Conservation (phyloP, 2,888 invertebrate genomes). For the Neria commutata region DNA sequence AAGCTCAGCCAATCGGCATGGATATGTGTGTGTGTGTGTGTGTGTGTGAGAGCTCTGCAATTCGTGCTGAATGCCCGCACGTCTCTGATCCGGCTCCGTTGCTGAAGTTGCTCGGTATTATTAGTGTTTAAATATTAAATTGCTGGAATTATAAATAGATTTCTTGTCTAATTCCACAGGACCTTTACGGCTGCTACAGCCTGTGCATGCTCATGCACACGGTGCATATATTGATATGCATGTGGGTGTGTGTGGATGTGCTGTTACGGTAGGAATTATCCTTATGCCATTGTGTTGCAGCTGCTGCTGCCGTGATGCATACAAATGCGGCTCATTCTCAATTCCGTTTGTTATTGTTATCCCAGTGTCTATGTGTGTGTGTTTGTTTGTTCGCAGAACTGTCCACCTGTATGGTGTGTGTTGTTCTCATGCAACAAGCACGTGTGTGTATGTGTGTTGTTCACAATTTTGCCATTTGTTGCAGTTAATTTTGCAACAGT, state of each 20-base stretch:
- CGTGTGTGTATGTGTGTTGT: neutral
- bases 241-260: too few species aligned
- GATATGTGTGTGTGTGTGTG: neutral
- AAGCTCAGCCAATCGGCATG: neutral
- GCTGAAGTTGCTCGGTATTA: slow-evolving; percentile 5
- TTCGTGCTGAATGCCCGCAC: slow-evolving; percentile 28
- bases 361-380: too few species aligned
- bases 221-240: too few species aligned
- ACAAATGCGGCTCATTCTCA: slow-evolving; percentile 5
- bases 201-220: too few species aligned
- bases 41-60: too few species aligned
- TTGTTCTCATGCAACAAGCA: neutral
- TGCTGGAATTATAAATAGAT: slow-evolving; percentile 25
- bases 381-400: too few species aligned
- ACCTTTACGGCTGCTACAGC: too few species aligned
- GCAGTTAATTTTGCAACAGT: slow-evolving; percentile 12
- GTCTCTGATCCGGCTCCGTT: neutral
- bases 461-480: slow-evolving; percentile 1
- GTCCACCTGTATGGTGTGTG: too few species aligned
- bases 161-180: slow-evolving; percentile 11
- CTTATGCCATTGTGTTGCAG: neutral
- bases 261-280: too few species aligned
- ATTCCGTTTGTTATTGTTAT: slow-evolving; percentile 12
- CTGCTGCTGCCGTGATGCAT: neutral
- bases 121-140: slow-evolving; percentile 26